phyloP scores from a whole-genome alignment of 2,888 invertebrate genomes.

The Nomada flava region DNA sequence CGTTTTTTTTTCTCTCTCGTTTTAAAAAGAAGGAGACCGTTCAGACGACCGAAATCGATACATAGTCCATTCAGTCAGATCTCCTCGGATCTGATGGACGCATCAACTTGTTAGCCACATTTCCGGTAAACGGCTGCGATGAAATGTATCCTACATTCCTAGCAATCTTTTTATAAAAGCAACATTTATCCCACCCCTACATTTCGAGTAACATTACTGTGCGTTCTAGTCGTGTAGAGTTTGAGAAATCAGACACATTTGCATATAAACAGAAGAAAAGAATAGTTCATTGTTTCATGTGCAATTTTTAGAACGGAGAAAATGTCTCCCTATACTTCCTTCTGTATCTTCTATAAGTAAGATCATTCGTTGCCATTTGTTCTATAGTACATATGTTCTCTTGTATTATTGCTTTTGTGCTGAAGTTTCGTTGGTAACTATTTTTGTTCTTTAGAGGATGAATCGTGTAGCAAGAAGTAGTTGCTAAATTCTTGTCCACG shows the following conservation, averaged over 20 bases:
- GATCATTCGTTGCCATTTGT: constrained; percentile 17
- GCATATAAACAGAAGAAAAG: constrained; percentile 1
- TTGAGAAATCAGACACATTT: too few species aligned
- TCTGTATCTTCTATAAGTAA: constrained; percentile 24
- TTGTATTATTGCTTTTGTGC: constrained; percentile 53
- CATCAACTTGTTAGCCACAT: constrained; percentile 6
- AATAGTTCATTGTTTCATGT: constrained; percentile 13
- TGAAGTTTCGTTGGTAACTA: constrained; percentile 26
- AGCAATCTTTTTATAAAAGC: constrained; percentile 22
- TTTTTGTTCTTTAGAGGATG: not conserved
- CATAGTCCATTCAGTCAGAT: constrained; percentile 72
- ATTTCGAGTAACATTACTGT: constrained; percentile 66
- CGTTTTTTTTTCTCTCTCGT: constrained; percentile 20
- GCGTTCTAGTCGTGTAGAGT: constrained; percentile 23
- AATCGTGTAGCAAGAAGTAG: not conserved
- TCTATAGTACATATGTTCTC: constrained; percentile 14
- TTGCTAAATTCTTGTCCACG: constrained; percentile 4
- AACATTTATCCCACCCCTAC: constrained; percentile 21
- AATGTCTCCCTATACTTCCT: constrained; percentile 6
- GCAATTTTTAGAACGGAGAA: constrained; percentile 4
- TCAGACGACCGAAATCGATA: constrained; percentile 67
- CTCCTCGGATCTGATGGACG: constrained; percentile 36
- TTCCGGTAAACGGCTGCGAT: constrained; percentile 54
- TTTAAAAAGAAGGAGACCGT: constrained; percentile 71
- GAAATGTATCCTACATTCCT: constrained; percentile 67